Conservation (phyloP, 2,113 vertebrate species). For the Cavia porcellus region DNA sequence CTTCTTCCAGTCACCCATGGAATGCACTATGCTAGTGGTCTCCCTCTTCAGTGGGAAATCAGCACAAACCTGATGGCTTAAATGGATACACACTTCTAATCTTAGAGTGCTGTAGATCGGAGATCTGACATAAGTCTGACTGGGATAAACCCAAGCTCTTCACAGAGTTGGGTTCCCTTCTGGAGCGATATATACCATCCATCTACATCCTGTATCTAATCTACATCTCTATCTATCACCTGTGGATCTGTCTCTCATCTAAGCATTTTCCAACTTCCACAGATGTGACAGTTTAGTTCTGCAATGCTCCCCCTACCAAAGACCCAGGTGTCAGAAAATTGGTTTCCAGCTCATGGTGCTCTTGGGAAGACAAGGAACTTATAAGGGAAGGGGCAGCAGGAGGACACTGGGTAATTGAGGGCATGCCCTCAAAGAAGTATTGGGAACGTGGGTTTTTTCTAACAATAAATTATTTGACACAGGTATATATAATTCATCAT, state of each 20-base stretch:
- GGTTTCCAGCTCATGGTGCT: neutral
- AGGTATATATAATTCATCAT: neutral
- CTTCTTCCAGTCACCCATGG: neutral
- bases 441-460: neutral
- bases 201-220: neutral
- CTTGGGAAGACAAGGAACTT: neutral
- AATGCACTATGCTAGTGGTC: neutral
- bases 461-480: neutral
- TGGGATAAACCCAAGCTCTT: neutral
- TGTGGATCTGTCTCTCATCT: neutral
- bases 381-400: neutral
- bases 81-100: neutral
- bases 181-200: neutral
- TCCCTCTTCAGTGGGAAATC: neutral
- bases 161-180: neutral
- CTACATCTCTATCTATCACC: neutral
- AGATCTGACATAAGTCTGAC: neutral
- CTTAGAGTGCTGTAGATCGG: neutral
- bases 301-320: neutral
- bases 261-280: neutral
- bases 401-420: no score
- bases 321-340: no score
- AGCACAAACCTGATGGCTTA: neutral
- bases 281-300: neutral
- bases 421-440: neutral